Conservation (phyloP, 1,140 invertebrate species). For the Ceratina australensis region DNA sequence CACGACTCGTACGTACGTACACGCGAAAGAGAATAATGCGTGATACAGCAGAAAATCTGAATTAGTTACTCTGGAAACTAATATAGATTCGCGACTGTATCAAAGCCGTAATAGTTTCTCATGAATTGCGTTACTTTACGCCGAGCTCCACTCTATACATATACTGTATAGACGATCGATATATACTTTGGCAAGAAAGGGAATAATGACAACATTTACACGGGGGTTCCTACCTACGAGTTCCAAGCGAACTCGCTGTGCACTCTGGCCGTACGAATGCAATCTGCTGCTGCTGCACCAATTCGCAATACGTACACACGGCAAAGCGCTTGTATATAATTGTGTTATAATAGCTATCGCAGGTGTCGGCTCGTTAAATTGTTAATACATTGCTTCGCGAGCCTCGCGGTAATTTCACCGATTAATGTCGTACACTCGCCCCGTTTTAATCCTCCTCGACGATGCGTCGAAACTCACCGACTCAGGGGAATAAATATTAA, state of each 20-base stretch:
- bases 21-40: no score
- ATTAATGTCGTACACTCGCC: slow-evolving; percentile 53
- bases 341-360: slow-evolving; percentile 75
- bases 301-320: slow-evolving; percentile 2
- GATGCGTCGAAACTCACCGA: background rate
- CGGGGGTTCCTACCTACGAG: background rate
- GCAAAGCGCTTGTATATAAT: slow-evolving; percentile 64
- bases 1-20: no score
- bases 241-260: slow-evolving; percentile 16
- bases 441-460: background rate
- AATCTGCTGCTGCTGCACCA: slow-evolving; percentile 11
- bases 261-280: slow-evolving; percentile 14
- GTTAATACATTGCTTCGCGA: slow-evolving; percentile 67
- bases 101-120: background rate
- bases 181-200: slow-evolving; percentile 27
- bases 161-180: background rate
- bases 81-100: background rate
- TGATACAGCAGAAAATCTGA: no score
- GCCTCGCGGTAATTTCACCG: slow-evolving; percentile 57
- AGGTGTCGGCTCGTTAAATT: slow-evolving; percentile 74
- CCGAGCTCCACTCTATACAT: background rate
- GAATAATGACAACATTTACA: slow-evolving; percentile 31
- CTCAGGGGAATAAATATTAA: no score
- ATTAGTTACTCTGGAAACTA: no score
- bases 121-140: background rate